Percentiles rank a stretch among this genome's conserved stretches.
These are phyloP conservation scores for Lepidurus couesii DNA, from an alignment of 1,140 invertebrate species.

Conservation along the genomic window DNA sequence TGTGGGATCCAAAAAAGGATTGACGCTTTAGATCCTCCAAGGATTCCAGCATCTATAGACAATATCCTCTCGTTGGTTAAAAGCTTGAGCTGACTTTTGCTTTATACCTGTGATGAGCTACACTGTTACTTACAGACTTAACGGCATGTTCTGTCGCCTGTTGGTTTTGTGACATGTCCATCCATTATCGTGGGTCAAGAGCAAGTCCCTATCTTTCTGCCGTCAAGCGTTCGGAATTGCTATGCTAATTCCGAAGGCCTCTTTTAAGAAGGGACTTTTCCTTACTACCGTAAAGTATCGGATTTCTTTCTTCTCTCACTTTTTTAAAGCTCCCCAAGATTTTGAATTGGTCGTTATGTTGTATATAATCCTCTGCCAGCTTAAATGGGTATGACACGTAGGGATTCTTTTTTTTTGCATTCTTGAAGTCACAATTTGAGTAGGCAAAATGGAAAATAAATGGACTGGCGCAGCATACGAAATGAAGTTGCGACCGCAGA, in stretches of 20 bases:
- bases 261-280: background rate
- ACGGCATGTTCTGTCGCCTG: background rate
- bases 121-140: background rate
- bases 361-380: background rate
- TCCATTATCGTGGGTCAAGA: slow-evolving; percentile 10
- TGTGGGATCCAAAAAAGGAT: background rate
- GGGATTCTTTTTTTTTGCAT: background rate
- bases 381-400: background rate
- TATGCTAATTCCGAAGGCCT: slow-evolving; percentile 11
- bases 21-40: background rate
- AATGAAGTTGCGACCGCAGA: background rate
- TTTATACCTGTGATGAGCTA: background rate
- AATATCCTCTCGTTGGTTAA: no score
- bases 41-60: background rate
- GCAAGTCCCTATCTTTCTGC: slow-evolving; percentile 5
- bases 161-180: slow-evolving; percentile 19
- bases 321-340: no score
- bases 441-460: background rate
- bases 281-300: background rate
- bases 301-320: no score
- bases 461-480: background rate
- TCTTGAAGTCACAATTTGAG: background rate
- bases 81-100: no score
- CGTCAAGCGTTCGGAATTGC: background rate
- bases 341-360: background rate